phyloP scores from a whole-genome alignment of 2,113 vertebrate genomes.

The Spermophilus dauricus region DNA sequence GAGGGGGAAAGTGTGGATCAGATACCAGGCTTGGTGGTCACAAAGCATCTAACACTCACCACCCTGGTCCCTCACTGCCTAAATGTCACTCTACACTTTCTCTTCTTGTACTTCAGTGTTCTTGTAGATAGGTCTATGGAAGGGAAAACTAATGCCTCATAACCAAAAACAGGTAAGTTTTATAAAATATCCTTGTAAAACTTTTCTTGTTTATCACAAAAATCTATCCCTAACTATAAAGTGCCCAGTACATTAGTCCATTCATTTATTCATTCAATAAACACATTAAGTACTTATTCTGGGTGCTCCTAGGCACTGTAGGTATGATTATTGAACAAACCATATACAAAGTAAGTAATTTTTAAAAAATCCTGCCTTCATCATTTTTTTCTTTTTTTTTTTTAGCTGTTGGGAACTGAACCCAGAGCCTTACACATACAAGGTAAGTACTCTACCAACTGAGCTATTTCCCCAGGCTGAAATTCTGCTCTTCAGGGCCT shows the following conservation, averaged over 20 bases:
- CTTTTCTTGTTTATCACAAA: not conserved
- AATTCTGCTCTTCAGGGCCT: not conserved
- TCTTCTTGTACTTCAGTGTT: not conserved
- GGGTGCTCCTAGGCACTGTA: not conserved
- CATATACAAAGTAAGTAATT: not conserved
- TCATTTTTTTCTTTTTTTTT: too few relatives aligned
- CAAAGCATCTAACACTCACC: not conserved
- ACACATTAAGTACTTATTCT: not conserved
- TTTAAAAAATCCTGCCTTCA: not conserved
- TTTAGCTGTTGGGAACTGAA: too few relatives aligned
- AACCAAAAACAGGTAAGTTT: not conserved
- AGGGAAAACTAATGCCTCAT: not conserved
- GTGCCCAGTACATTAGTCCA: not conserved
- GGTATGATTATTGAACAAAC: not conserved
- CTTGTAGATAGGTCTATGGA: not conserved
- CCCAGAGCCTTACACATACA: too few relatives aligned
- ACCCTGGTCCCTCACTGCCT: not conserved
- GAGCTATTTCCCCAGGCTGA: not conserved
- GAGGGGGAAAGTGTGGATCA: not conserved
- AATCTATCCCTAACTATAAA: not conserved
- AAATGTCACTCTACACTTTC: not conserved
- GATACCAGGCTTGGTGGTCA: not conserved
- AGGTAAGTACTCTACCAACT: too few relatives aligned
- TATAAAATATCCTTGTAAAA: not conserved
- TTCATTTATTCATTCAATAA: not conserved